Base-by-base conservation (phyloP, 1,140 invertebrate species). In the Pseudomyrmex dendroicus region DNA sequence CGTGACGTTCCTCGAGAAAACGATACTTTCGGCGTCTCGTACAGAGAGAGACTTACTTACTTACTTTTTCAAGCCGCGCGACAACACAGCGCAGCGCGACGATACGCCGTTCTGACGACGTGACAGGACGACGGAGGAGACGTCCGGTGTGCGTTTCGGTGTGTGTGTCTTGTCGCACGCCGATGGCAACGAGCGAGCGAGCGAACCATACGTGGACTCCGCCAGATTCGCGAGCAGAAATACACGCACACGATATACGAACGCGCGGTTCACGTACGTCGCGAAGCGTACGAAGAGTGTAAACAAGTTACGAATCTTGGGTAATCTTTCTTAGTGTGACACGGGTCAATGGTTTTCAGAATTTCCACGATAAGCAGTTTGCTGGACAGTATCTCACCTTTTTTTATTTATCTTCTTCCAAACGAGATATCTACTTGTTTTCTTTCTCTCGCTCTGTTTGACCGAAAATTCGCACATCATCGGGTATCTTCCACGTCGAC, bases 271-370 rank as follows among this genome's bases (percentile, higher is more conserved):
- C 35, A 35, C 35, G 5, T 35, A 35, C 35, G 35, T 35, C 5
- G 35, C 35, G 35, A 35, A 35, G 73, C 35, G 50, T 77, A 56
- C 1, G 20, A 46, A 61, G 66, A 82, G 68, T 48, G 66, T 88
- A 88, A 88, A 88, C 86, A 84, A 82, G 52, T 77, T 8, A 15
- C 25, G 64, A 62, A 35, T 48, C 70, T 48, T n/a, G 2, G 25
- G 25, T 4, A 22, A 56, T 56, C n/a, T 66, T 72, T n/a, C 52
- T 20, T 20, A 20, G 20, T 20, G 20, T 0, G 46, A 56, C n/a
- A 54, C 22, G 7, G 50, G 20, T n/a, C 22, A 61, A 3, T 74
- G 50, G 15, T 66, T n/a, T 46, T 44, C 7, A 1, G 35, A 85
- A 77, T 48, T 20, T 48, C 7, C 4, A 15, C 17, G 72, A 59